Conservation (phyloP, 2,888 invertebrate species). For the Invenusta paracnida region DNA sequence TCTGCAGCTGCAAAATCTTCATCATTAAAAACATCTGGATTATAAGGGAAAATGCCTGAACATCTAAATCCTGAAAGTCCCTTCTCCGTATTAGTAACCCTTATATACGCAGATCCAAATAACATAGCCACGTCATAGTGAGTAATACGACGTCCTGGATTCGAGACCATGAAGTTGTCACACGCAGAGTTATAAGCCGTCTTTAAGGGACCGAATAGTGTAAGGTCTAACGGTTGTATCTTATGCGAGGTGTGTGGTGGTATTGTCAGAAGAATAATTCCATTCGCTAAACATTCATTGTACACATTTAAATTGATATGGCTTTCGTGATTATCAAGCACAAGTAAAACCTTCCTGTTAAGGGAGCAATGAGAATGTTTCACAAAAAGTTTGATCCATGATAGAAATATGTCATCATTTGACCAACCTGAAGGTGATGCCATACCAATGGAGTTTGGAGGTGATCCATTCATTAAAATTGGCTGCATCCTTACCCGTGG, state of each 20-base stretch:
- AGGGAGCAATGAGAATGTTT: background rate
- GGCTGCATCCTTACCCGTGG: background rate
- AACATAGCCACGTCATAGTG: background rate
- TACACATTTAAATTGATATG: background rate
- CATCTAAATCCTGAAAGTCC: background rate
- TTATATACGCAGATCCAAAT: constrained; percentile 10
- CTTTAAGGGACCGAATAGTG: constrained; percentile 25
- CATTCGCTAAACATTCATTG: background rate
- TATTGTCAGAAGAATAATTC: constrained; percentile 31
- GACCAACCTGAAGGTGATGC: constrained; percentile 12
- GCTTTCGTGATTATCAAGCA: constrained; percentile 25
- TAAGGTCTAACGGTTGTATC: constrained; percentile 28
- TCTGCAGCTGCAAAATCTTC: too few species aligned
- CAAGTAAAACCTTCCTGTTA: constrained; percentile 3
- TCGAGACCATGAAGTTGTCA: background rate
- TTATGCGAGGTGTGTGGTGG: constrained; percentile 31
- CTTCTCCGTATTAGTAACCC: background rate
- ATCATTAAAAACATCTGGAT: constrained; percentile 33
- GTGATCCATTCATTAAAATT: constrained; percentile 13
- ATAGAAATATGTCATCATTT: constrained; percentile 1
- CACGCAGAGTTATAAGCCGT: background rate
- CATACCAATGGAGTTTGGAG: background rate
- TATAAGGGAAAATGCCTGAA: constrained; percentile 13
- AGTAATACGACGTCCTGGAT: constrained; percentile 27
- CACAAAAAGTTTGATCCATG: constrained; percentile 3